Base-by-base conservation (phyloP, 2,113 vertebrate species). In the Hippolais icterina region DNA sequence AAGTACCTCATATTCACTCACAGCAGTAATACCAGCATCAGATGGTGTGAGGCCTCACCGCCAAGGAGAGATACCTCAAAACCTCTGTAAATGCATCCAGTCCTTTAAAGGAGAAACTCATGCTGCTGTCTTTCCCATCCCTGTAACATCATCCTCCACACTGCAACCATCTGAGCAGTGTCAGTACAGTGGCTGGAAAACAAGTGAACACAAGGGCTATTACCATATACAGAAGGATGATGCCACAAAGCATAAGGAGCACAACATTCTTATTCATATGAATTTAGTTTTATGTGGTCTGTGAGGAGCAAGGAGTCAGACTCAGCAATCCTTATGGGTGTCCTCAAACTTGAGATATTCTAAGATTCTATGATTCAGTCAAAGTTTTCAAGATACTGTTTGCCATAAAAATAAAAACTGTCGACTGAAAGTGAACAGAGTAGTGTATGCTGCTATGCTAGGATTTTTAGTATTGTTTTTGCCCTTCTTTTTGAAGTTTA, bases 181-280 rank as follows among this genome's bases (percentile, higher is more conserved):
- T 19, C 47, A 53, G 24, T 12, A 47, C 16, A 75, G n/a, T 7
- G 14, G 53, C 24, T 75, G n/a, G 29, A 75, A 75, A 53, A 60
- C 0, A 74, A 23, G 28, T 53, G 33, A 82, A 53, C 69, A 39
- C 20, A 68, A 47, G 39, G 39, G 29, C 39, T 53, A 9, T 22
- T n/a, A 46, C 28, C 46, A 41, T 1, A 6, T 4, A 47, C n/a
- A 75, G n/a, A 68, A 53, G 20, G 14, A 52, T 27, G 27, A 60
- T 39, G 27, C 10, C 72, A 19, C 0, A 0, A 74, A 61, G 41
- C n/a, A 82, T 0, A 2, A 78, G 39, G 29, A 82, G 22, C 2
- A 41, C 9, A 15, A 21, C 28, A 46, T 44, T 68, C n/a, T 66
- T 15, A 21, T 11, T 35, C 29, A 47, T 8, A 9, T 10, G 16